These are phyloP conservation scores for Serrognathus titanus DNA, from an alignment of 2,888 invertebrate species.

Conservation along the genomic window DNA sequence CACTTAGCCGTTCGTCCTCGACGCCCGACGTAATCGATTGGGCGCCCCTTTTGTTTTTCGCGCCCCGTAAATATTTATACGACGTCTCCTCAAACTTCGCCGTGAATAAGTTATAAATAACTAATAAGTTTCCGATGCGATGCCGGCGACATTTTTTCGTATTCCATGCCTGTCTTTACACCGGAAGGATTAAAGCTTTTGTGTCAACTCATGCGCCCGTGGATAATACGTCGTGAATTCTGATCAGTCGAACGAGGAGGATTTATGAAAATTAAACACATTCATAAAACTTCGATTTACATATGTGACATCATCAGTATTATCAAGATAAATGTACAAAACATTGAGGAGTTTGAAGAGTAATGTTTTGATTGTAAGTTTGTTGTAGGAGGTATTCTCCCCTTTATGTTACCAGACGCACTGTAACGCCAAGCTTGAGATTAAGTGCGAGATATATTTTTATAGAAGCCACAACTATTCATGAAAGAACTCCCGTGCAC, in stretches of 20 bases:
- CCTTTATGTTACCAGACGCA: slow-evolving; percentile 1
- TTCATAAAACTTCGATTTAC: neutral
- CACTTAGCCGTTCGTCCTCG: slow-evolving; percentile 14
- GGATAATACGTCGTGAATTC: slow-evolving; percentile 26
- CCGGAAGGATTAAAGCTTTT: slow-evolving; percentile 31
- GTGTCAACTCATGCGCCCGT: slow-evolving; percentile 21
- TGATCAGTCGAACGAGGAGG: slow-evolving; percentile 20
- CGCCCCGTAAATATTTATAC: slow-evolving; percentile 24
- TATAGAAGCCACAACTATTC: slow-evolving; percentile 13
- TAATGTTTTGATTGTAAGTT: too few species aligned
- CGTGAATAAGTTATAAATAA: slow-evolving; percentile 27
- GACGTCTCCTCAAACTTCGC: slow-evolving; percentile 17
- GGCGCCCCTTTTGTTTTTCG: slow-evolving; percentile 11
- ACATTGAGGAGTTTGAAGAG: too few species aligned
- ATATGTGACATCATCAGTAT: neutral
- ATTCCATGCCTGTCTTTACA: slow-evolving; percentile 26
- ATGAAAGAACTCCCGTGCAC: slow-evolving; percentile 17
- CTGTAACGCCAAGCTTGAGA: slow-evolving; percentile 9
- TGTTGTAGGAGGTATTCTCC: neutral
- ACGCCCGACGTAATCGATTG: slow-evolving; percentile 14
- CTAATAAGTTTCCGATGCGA: slow-evolving; percentile 27
- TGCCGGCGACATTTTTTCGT: slow-evolving; percentile 24
- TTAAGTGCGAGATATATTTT: slow-evolving; percentile 15
- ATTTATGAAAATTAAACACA: slow-evolving; percentile 1
- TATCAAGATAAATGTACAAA: too few species aligned